These are phyloP conservation scores for Xenentodon cancila DNA, from an alignment of 2,797 vertebrate genomes.

Conservation along the genomic window DNA sequence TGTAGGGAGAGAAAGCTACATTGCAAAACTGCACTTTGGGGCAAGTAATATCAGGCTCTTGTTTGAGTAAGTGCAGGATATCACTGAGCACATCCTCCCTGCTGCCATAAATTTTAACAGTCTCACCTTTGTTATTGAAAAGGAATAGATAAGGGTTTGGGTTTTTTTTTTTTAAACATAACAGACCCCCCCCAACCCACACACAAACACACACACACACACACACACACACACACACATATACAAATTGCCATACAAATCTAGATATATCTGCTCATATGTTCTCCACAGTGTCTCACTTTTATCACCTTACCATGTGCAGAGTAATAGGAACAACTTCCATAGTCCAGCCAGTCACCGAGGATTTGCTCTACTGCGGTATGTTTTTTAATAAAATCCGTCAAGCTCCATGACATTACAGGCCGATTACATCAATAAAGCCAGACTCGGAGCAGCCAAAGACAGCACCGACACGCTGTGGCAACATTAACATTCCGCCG, in stretches of 20 bases:
- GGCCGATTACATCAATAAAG: slow-evolving; percentile 54
- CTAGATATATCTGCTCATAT: slow-evolving; percentile 12
- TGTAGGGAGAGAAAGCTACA: slow-evolving; percentile 71
- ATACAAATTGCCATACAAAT: slow-evolving; percentile 20
- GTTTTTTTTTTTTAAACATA: slow-evolving; percentile 14
- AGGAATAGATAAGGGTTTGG: slow-evolving; percentile 22
- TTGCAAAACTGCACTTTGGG: slow-evolving; percentile 78
- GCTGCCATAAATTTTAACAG: slow-evolving; percentile 61
- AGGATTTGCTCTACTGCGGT: slow-evolving; percentile 47
- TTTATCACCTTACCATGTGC: slow-evolving; percentile 62
- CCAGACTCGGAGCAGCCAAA: slow-evolving; percentile 57
- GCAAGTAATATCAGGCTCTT: slow-evolving; percentile 69
- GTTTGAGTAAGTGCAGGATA: slow-evolving; percentile 62
- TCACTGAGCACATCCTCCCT: slow-evolving; percentile 50
- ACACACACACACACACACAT: too few relatives aligned
- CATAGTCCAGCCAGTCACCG: slow-evolving; percentile 55
- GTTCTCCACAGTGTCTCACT: not conserved
- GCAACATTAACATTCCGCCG: slow-evolving; percentile 75
- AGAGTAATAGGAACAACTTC: slow-evolving; percentile 41
- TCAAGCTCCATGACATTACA: slow-evolving; percentile 62
- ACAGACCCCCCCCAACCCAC: not conserved
- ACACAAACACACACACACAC: too few relatives aligned
- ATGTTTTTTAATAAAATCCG: slow-evolving; percentile 52
- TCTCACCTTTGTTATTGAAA: slow-evolving; percentile 34
- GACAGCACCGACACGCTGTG: slow-evolving; percentile 64